A percentile compares a stretch with the other conserved stretches of the same genome.
Evolutionary conservation across 1,140 invertebrate genomes (phyloP).

Genomic region (Lethrus apterus): DNA sequence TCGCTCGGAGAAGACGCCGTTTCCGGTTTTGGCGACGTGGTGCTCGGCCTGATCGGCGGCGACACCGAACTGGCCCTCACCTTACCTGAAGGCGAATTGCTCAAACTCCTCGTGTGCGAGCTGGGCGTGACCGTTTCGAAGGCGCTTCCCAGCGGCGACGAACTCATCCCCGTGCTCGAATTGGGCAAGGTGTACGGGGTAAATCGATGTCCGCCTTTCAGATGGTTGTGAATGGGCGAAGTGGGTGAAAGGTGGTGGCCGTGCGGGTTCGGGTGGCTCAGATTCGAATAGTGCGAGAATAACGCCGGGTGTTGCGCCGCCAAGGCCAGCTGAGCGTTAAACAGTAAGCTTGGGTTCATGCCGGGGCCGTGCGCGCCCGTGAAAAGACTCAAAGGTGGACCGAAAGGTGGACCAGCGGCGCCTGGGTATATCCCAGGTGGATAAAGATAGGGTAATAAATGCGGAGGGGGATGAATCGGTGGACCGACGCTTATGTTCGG

Average conservation of each 20-base stretch:
- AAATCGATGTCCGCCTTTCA: constrained; percentile 60
- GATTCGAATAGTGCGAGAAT: constrained; percentile 59
- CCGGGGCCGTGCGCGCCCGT: constrained; percentile 47
- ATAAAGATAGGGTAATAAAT: constrained; percentile 80
- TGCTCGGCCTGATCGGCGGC: constrained; percentile 44
- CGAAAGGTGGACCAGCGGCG: constrained; percentile 53
- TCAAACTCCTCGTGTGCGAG: constrained; percentile 54
- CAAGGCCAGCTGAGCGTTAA: constrained; percentile 73
- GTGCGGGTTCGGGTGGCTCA: constrained; percentile 45
- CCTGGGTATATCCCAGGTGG: constrained; percentile 75
- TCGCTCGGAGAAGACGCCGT: constrained; percentile 54
- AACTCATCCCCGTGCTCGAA: constrained; percentile 35
- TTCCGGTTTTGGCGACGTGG: constrained; percentile 39
- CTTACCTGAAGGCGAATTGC: constrained; percentile 52
- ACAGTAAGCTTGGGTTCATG: constrained; percentile 66
- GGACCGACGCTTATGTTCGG: constrained; percentile 83
- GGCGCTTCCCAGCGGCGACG: constrained; percentile 61
- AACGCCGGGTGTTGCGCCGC: constrained; percentile 74
- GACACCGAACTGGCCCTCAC: constrained; percentile 45
- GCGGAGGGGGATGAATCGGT: constrained; percentile 74
- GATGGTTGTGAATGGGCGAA: constrained; percentile 46
- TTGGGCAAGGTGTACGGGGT: constrained; percentile 73
- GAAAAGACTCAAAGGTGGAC: constrained; percentile 57
- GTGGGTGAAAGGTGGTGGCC: constrained; percentile 43
- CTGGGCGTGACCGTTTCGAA: constrained; percentile 78